Evolutionary conservation across 2,797 vertebrate species (phyloP).

Genomic region (Phaenicophaeus curvirostris): DNA sequence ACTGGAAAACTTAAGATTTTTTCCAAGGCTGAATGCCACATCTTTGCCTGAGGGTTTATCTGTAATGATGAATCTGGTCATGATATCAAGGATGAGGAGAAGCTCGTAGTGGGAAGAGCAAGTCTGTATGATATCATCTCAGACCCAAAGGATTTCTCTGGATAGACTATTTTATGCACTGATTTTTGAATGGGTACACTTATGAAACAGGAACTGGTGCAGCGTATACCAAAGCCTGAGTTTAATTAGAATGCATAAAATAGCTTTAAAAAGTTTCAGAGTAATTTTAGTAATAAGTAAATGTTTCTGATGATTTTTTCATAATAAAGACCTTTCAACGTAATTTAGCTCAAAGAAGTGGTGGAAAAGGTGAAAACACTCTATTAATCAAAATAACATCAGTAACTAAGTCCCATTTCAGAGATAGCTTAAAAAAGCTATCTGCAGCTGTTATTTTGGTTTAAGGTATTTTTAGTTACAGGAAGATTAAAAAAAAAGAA

Average conservation of each 20-base stretch:
- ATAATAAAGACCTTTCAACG: neutral
- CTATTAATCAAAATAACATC: neutral
- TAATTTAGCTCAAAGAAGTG: neutral
- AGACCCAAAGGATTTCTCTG: neutral
- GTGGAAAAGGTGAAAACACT: neutral
- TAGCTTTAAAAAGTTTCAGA: neutral
- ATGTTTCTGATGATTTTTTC: neutral
- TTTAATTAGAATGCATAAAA: neutral
- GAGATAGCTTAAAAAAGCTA: neutral
- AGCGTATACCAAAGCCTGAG: neutral
- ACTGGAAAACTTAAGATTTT: neutral
- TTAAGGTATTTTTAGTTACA: neutral
- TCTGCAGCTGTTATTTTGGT: neutral
- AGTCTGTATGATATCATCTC: neutral
- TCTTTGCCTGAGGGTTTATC: neutral
- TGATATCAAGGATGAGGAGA: neutral
- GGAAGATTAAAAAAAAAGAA: neutral
- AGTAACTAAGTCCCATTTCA: neutral
- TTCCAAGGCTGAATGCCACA: neutral
- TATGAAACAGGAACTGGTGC: neutral
- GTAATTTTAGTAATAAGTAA: neutral
- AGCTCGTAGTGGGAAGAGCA: neutral
- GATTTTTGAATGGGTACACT: accelerated
- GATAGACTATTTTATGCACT: neutral
- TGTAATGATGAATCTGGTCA: neutral